A percentile compares a stretch with the other conserved stretches of the same genome.
Evolutionary conservation across 2,113 vertebrate species (phyloP).

Genomic region (Phodopus roborovskii): DNA sequence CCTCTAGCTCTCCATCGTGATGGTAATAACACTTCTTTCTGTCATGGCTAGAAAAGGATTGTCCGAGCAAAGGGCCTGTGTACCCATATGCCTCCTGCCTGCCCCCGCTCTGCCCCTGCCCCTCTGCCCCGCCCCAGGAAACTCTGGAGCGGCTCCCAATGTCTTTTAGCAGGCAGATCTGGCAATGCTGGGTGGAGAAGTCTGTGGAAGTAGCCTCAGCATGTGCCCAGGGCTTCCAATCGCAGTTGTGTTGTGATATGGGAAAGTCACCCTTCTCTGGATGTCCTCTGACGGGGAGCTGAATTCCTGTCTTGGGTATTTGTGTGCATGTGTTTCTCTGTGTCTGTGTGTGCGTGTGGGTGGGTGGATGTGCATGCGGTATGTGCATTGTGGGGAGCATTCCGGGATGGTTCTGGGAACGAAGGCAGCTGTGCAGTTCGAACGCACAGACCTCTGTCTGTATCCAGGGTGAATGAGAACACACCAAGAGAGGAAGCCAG

Average conservation of each 20-base stretch:
- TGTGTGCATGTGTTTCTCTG: not conserved
- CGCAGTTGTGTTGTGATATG: not conserved
- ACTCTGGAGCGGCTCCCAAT: not conserved
- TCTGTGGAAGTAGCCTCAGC: fast-evolving
- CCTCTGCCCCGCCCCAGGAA: not conserved
- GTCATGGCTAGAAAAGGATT: not conserved
- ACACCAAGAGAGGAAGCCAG: not conserved
- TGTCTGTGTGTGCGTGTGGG: not conserved
- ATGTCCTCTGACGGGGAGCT: not conserved
- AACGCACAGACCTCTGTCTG: not conserved
- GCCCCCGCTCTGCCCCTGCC: no score
- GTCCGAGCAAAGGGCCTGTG: not conserved
- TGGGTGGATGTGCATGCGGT: no score
- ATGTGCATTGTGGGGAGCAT: not conserved
- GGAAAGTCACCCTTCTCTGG: not conserved
- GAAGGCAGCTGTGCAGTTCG: fast-evolving
- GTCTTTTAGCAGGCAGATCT: not conserved
- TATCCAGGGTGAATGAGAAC: not conserved
- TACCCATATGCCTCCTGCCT: no score
- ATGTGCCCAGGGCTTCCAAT: not conserved
- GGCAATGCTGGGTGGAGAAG: not conserved
- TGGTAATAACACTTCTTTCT: fast-evolving
- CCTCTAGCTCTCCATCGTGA: not conserved
- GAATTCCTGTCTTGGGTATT: not conserved
- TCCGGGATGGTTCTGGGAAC: not conserved